These are phyloP conservation scores for Hydrochoerus hydrochaeris DNA, from an alignment of 2,113 vertebrate genomes.

Conservation along the genomic window DNA sequence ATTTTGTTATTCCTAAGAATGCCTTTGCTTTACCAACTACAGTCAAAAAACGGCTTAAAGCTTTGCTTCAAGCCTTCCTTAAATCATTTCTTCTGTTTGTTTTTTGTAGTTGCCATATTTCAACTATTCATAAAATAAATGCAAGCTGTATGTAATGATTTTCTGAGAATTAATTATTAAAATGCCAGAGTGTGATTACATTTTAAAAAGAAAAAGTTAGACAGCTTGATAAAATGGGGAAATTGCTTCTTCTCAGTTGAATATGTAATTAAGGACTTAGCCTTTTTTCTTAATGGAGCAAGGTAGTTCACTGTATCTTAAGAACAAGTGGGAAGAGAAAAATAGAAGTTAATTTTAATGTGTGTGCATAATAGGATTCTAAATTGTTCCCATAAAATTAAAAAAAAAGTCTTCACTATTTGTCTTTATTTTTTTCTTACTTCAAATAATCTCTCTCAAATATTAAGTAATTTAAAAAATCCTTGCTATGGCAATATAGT, in stretches of 20 bases:
- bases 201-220: constrained; percentile 14
- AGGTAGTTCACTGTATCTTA: constrained; percentile 26
- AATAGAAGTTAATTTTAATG: constrained; percentile 55
- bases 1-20: not conserved
- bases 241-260: constrained; percentile 11
- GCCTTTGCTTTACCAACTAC: not conserved
- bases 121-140: not conserved
- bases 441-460: constrained; percentile 76
- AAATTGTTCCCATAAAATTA: constrained; percentile 68
- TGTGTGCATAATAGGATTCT: constrained; percentile 47
- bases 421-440: constrained; percentile 70
- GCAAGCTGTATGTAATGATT: constrained; percentile 50
- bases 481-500: constrained; percentile 77
- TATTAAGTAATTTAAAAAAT: constrained; percentile 82
- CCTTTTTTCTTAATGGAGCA: constrained; percentile 53
- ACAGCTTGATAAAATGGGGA: constrained; percentile 53
- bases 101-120: constrained; percentile 48
- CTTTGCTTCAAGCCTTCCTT: not conserved
- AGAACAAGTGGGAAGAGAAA: constrained; percentile 42
- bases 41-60: constrained; percentile 13
- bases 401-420: constrained; percentile 36
- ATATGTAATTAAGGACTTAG: constrained; percentile 55
- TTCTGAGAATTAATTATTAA: constrained; percentile 62
- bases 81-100: constrained; percentile 10
- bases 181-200: constrained; percentile 49